Evolutionary conservation across 2,113 vertebrate species (phyloP).

Genomic region (Gavialis gangeticus): DNA sequence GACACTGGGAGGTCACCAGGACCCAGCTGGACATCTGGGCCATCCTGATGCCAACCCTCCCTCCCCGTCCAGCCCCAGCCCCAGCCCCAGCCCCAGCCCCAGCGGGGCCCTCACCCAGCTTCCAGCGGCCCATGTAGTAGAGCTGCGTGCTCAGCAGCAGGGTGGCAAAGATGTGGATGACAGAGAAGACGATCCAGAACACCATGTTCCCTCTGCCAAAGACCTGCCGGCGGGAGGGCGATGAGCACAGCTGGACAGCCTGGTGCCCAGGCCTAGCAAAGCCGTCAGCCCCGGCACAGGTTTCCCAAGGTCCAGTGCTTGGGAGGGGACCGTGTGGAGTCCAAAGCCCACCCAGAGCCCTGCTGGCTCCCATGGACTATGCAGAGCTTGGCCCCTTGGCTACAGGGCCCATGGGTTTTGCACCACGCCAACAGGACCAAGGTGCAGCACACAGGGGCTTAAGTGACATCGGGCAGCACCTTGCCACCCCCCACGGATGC

Average conservation of each 20-base stretch:
- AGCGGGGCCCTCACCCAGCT: conserved; percentile 80
- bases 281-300: too few species aligned
- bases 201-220: conserved; percentile 92
- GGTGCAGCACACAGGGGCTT: fast-evolving
- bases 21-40: background rate
- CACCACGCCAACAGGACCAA: too few species aligned
- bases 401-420: background rate
- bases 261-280: too few species aligned
- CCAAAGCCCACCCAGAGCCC: too few species aligned
- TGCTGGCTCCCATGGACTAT: background rate
- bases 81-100: background rate
- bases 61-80: fast-evolving
- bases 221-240: conserved; percentile 76
- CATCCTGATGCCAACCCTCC: background rate
- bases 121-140: conserved; percentile 99
- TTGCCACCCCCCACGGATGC: fast-evolving
- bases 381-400: background rate
- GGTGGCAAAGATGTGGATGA: conserved; percentile 94
- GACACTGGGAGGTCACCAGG: background rate
- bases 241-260: background rate
- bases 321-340: too few species aligned
- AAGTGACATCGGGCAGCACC: fast-evolving
- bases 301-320: too few species aligned
- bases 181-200: conserved; percentile 95
- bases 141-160: conserved; percentile 96